Conservation (phyloP, 2,113 vertebrate genomes). For the Callithrix jacchus region DNA sequence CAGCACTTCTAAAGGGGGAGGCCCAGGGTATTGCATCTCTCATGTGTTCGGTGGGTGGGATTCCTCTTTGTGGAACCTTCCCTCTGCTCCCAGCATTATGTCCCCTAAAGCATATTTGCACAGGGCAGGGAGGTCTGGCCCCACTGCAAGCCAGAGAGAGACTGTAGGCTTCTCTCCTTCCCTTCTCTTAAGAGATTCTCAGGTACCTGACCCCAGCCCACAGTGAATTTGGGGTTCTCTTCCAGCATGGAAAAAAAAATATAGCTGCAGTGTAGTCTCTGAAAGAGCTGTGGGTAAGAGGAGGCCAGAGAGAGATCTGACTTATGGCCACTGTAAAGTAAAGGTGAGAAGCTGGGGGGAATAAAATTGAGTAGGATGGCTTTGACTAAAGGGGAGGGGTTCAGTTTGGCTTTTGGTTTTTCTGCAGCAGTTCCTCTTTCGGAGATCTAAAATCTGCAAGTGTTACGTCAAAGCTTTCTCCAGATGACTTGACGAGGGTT, state of each 20-base stretch:
- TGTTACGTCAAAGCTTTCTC: constrained; percentile 82
- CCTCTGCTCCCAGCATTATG: neutral
- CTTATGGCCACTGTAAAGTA: constrained; percentile 28
- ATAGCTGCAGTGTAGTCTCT: neutral
- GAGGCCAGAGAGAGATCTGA: neutral
- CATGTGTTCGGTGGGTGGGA: neutral
- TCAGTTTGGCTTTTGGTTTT: neutral
- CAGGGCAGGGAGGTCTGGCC: fast-evolving
- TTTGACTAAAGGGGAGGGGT: neutral
- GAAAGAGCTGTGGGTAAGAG: neutral
- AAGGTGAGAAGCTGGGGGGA: constrained; percentile 25
- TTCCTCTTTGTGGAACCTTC: fast-evolving
- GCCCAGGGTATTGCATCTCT: fast-evolving
- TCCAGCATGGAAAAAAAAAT: neutral
- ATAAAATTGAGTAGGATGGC: neutral
- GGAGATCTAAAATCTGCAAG: constrained; percentile 78
- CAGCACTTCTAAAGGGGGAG: fast-evolving
- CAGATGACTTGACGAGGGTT: constrained; percentile 83
- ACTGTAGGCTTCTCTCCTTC: neutral
- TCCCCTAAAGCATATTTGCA: neutral
- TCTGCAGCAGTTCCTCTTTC: constrained; percentile 63
- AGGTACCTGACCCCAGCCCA: neutral
- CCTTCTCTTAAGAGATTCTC: neutral
- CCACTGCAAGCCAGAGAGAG: neutral
- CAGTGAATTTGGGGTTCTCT: neutral